Percentiles rank a stretch among this genome's conserved stretches.
phyloP scores from a whole-genome alignment of 2,113 vertebrate species.

The Cricetomys ansorgei region DNA sequence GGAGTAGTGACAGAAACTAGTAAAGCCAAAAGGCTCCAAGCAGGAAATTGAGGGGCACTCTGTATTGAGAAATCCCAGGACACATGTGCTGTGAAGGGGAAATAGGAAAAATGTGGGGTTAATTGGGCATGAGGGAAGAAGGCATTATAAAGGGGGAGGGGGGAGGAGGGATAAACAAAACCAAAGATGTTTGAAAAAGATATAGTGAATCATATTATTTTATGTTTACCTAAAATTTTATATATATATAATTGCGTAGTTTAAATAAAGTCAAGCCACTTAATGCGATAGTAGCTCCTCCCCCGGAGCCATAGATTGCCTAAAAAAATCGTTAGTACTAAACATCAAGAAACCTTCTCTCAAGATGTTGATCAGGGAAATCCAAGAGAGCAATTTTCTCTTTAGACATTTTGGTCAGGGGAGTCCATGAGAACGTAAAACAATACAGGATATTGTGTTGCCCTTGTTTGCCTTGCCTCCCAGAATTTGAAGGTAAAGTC shows the following conservation, averaged over 20 bases:
- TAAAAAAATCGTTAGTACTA: neutral
- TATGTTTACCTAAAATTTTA: neutral
- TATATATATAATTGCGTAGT: neutral
- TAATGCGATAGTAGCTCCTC: neutral
- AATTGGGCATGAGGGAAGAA: no score
- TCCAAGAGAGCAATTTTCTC: neutral
- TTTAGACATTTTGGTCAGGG: neutral
- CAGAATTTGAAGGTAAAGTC: neutral
- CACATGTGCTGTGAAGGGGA: neutral
- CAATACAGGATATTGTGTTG: neutral
- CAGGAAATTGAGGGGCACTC: neutral
- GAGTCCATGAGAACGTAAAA: neutral
- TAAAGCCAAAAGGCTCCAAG: neutral
- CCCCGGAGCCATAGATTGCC: neutral
- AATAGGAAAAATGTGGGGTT: neutral
- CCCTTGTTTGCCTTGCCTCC: neutral
- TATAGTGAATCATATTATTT: neutral
- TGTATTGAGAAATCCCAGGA: neutral
- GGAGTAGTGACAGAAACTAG: neutral
- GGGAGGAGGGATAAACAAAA: neutral
- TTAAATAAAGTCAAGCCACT: neutral
- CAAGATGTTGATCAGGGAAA: neutral
- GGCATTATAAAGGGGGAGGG: neutral
- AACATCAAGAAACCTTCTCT: neutral
- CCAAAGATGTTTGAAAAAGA: neutral